A percentile compares a stretch with the other conserved stretches of the same genome.
Conservation (phyloP, 1,140 invertebrate genomes). For the Micrasema minimum region DNA sequence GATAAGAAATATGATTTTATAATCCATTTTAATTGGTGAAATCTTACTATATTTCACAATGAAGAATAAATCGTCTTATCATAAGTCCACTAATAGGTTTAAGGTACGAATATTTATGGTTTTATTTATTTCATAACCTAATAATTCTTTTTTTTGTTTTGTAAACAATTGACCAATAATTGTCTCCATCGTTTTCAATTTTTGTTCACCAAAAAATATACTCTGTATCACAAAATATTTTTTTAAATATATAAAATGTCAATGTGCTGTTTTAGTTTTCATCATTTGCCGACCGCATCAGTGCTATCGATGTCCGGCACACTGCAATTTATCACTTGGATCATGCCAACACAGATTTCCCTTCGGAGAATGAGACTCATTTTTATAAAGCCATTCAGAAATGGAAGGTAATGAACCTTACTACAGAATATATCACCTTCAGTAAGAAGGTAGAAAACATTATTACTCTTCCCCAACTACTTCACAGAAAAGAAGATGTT, state of each 20-base stretch:
- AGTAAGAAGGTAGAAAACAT: slow-evolving; percentile 77
- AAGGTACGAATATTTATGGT: slow-evolving; percentile 67
- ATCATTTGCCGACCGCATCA: slow-evolving; percentile 85
- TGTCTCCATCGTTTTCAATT: too few species aligned
- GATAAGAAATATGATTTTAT: slow-evolving; percentile 6
- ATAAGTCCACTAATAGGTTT: slow-evolving; percentile 84
- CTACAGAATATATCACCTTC: slow-evolving; percentile 82
- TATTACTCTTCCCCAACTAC: slow-evolving; percentile 81
- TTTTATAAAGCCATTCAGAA: slow-evolving; percentile 86
- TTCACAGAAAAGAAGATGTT: slow-evolving; percentile 82
- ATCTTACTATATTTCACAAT: slow-evolving; percentile 62
- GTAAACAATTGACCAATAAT: not conserved
- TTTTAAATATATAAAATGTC: too few species aligned
- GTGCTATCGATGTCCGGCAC: slow-evolving; percentile 84
- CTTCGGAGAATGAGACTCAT: slow-evolving; percentile 78
- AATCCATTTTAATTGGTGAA: slow-evolving; percentile 41
- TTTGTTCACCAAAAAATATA: too few species aligned
- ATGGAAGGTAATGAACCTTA: slow-evolving; percentile 88
- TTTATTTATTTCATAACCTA: slow-evolving; percentile 4
- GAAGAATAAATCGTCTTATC: slow-evolving; percentile 81
- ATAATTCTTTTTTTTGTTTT: not conserved
- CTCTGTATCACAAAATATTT: too few species aligned
- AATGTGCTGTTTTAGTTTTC: slow-evolving; percentile 86
- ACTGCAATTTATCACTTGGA: slow-evolving; percentile 72
- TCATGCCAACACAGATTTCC: slow-evolving; percentile 74